These are phyloP conservation scores for Diuraphis noxia DNA, from an alignment of 1,140 invertebrate species.

Conservation along the genomic window DNA sequence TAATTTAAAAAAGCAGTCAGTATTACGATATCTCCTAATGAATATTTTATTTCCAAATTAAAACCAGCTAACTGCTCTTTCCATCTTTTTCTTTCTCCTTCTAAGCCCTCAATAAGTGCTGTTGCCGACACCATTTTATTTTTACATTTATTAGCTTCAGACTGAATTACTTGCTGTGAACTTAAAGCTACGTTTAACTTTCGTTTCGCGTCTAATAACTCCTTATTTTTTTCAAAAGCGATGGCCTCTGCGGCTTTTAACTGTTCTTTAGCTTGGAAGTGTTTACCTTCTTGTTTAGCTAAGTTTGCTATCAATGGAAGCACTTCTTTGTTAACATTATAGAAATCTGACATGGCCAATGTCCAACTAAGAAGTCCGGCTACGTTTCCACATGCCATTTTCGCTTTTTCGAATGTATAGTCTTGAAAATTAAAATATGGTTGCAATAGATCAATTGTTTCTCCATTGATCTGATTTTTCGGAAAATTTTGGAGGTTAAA, in stretches of 20 bases:
- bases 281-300: constrained; percentile 55
- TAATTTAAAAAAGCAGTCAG: constrained; percentile 89
- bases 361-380: constrained; percentile 93
- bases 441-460: constrained; percentile 80
- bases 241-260: constrained; percentile 78
- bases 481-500: constrained; percentile 83
- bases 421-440: constrained; percentile 81
- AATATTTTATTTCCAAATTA: constrained; percentile 75
- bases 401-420: constrained; percentile 84
- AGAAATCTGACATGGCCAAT: constrained; percentile 89
- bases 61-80: constrained; percentile 74
- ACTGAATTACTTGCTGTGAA: constrained; percentile 71
- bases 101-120: constrained; percentile 80
- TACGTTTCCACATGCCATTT: constrained; percentile 86
- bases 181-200: constrained; percentile 74
- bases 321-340: constrained; percentile 82
- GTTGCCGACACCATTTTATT: constrained; percentile 87
- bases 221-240: constrained; percentile 76
- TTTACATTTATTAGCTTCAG: constrained; percentile 83
- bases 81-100: constrained; percentile 88
- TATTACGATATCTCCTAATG: constrained; percentile 84
- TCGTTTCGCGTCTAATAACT: constrained; percentile 75
- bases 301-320: constrained; percentile 82
- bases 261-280: constrained; percentile 72
- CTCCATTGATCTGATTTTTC: constrained; percentile 84